Evolutionary conservation across 2,797 vertebrate genomes (phyloP).

Genomic region (Atherinosoma microstoma): DNA sequence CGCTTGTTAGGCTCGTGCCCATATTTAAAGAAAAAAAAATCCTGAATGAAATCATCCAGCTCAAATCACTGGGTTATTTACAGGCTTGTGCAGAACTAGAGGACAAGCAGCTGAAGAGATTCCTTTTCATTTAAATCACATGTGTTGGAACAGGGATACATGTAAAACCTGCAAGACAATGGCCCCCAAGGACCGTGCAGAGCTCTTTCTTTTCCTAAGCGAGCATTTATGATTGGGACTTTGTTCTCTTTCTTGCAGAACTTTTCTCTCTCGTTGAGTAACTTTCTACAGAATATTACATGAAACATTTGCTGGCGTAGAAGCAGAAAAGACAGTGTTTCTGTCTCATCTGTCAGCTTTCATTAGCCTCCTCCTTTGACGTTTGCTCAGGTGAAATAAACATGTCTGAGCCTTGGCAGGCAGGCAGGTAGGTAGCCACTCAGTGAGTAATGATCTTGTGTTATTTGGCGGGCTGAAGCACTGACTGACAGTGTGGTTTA

Average conservation of each 20-base stretch:
- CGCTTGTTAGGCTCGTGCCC: too few relatives aligned
- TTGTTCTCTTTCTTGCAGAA: not conserved
- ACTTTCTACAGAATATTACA: not conserved
- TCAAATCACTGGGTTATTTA: not conserved
- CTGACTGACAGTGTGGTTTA: conserved; percentile 56
- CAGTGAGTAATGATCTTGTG: conserved; percentile 37
- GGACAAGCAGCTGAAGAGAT: not conserved
- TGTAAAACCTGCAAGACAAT: not conserved
- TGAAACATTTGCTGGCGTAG: not conserved
- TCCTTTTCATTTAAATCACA: not conserved
- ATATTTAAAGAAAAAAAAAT: too few relatives aligned
- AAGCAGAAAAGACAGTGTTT: not conserved
- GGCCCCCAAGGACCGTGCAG: not conserved
- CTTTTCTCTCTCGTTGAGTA: not conserved
- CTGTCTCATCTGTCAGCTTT: conserved; percentile 37
- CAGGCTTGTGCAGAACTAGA: not conserved
- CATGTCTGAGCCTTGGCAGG: conserved; percentile 32
- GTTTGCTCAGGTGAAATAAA: conserved; percentile 57
- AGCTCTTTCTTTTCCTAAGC: not conserved
- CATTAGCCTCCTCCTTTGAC: conserved; percentile 18
- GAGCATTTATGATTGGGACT: too few relatives aligned
- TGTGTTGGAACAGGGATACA: not conserved
- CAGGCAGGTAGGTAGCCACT: not conserved
- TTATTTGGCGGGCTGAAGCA: conserved; percentile 35
- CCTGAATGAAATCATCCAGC: too few relatives aligned